Base-by-base conservation (phyloP, 2,797 vertebrate species). In the Sciurus vulgaris region DNA sequence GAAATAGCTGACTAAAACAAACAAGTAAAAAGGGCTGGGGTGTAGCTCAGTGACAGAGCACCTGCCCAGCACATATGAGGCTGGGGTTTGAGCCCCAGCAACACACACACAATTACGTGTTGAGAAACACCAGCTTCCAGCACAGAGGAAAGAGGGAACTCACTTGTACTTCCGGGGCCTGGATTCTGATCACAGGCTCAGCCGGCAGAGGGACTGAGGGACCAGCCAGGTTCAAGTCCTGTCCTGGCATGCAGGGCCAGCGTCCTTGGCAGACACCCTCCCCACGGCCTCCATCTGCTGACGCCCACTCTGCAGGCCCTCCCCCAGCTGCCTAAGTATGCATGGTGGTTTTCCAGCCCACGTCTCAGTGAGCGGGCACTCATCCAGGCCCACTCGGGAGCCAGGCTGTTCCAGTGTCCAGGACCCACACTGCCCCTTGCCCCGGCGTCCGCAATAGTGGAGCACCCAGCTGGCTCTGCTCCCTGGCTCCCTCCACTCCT, bases 261-360 rank as follows among this genome's bases (percentile, higher is more conserved):
- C 4, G 33, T 33, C 41, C 76, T n/a, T 20, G 67, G 81, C 47
- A 76, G 47, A 10, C 18, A 22, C 41, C 69, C 13, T 26, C 7
- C 67, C 81, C 1, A 15, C 7, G 26, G n/a, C 28, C 59, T 20
- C 85, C n/a, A n/a, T 63, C 87, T 81, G 69, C 59, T 33, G 38
- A 93, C 30, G 18, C 26, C 59, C 59, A 5, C 11, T 54, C 54
- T 28, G 30, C 14, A 28, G 74, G 26, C 3, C 67, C 35, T 44
- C 2, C 38, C 78, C 56, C 59, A 18, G 47, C 73, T 51, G 65
- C 3, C 3, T 2, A 13, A 30, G 33, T 0, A 33, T 0, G 1
- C 7, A 6, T 15, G 26, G 41, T 22, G 7, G 35, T 67, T 69
- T 59, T 54, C 20, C 35, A 22, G 41, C 28, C 41, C 26, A 28